A percentile compares a stretch with the other conserved stretches of the same genome.
Conservation (phyloP, 1,140 invertebrate genomes). For the Halesus radiatus region DNA sequence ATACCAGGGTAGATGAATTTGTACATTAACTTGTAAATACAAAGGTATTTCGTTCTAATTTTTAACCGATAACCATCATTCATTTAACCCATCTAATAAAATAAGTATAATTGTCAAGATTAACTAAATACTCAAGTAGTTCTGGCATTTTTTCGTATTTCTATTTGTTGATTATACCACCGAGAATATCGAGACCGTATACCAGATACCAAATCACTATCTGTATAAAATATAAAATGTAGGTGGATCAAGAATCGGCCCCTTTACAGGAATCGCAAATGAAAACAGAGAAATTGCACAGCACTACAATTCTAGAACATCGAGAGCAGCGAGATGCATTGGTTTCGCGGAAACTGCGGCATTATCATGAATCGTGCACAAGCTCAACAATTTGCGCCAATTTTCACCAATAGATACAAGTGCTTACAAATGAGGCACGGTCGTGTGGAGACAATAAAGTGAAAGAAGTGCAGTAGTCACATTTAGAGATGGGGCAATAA, state of each 20-base stretch:
- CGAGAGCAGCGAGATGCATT: constrained; percentile 12
- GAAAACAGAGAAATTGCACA: background rate
- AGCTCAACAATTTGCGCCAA: constrained; percentile 40
- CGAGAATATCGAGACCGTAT: too few species aligned
- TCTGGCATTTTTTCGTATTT: too few species aligned
- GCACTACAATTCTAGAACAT: background rate
- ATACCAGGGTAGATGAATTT: too few species aligned
- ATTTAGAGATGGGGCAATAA: background rate
- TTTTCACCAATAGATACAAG: constrained; percentile 11
- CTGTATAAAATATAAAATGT: too few species aligned
- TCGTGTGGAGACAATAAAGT: constrained; percentile 16
- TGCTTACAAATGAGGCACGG: constrained; percentile 31
- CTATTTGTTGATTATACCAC: too few species aligned
- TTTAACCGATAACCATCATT: too few species aligned
- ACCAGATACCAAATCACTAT: too few species aligned
- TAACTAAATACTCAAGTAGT: too few species aligned
- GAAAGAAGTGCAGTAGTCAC: constrained; percentile 20
- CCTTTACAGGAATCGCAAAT: constrained; percentile 17
- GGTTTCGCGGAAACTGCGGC: constrained; percentile 31
- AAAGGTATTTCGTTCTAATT: too few species aligned
- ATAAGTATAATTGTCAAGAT: too few species aligned
- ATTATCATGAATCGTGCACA: constrained; percentile 37
- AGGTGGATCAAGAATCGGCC: background rate
- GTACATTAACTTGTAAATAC: too few species aligned
- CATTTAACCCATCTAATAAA: too few species aligned